A percentile compares a stretch with the other conserved stretches of the same genome.
Conservation (phyloP, 1,140 invertebrate genomes). For the Aleiodes sp. region DNA sequence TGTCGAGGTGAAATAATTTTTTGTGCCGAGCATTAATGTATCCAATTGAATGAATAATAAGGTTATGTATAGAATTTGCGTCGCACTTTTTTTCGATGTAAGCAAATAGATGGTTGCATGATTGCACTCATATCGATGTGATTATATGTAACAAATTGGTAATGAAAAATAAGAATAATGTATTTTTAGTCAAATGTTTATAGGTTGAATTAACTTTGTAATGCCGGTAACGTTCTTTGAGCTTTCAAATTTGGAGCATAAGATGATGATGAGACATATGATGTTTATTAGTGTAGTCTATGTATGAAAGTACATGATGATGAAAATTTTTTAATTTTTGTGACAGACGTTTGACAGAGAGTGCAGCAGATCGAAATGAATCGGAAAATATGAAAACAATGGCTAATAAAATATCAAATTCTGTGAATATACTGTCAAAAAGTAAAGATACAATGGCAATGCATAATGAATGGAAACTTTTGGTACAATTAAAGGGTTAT, state of each 20-base stretch:
- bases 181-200: too few species aligned
- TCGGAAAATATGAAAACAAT: constrained; percentile 47
- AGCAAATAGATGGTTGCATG: not conserved
- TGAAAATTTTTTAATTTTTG: constrained; percentile 26
- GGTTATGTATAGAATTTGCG: not conserved
- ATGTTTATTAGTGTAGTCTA: too few species aligned
- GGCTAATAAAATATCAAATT: constrained; percentile 45
- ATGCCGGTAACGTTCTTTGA: too few species aligned
- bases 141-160: not conserved
- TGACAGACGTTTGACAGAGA: constrained; percentile 45
- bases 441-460: constrained; percentile 58
- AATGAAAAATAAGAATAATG: not conserved
- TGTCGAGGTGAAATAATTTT: too few species aligned
- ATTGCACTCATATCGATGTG: not conserved
- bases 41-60: too few species aligned
- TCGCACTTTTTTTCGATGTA: too few species aligned
- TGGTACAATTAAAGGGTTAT: constrained; percentile 64
- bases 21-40: too few species aligned
- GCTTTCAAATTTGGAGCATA: too few species aligned
- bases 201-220: too few species aligned
- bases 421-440: constrained; percentile 40
- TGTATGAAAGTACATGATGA: too few species aligned
- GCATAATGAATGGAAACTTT: constrained; percentile 65
- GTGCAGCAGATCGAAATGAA: constrained; percentile 46
- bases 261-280: too few species aligned